Percentiles rank a stretch among this genome's conserved stretches.
These are phyloP conservation scores for Microtus oregoni DNA, from an alignment of 2,113 vertebrate genomes.

Conservation along the genomic window DNA sequence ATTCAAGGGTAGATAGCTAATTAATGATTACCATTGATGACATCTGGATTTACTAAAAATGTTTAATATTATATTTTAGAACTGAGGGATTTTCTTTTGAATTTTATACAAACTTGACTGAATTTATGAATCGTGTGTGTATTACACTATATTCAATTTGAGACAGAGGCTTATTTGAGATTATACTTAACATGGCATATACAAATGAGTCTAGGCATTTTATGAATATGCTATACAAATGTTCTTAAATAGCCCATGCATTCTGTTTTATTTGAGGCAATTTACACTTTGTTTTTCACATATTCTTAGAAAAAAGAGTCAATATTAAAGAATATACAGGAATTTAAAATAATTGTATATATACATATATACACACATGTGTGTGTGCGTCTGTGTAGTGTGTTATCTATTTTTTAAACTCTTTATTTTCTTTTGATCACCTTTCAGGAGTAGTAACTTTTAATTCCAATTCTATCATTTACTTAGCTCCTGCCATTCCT, in stretches of 20 bases:
- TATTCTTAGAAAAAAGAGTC: not conserved
- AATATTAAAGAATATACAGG: conserved; percentile 34
- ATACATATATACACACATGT: not conserved
- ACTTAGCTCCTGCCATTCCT: conserved; percentile 27
- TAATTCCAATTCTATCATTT: conserved; percentile 28
- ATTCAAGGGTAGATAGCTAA: conserved; percentile 69
- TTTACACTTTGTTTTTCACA: conserved; percentile 3
- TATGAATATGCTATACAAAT: conserved; percentile 58
- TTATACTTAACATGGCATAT: conserved; percentile 43
- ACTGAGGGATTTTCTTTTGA: conserved; percentile 48
- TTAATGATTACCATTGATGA: conserved; percentile 70
- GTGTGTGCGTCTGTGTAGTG: not conserved
- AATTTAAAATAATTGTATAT: conserved; percentile 24
- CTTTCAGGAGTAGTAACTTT: conserved; percentile 64
- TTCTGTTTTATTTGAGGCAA: conserved; percentile 20
- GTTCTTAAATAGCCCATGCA: not conserved
- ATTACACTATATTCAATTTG: conserved; percentile 64
- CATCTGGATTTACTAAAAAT: conserved; percentile 60
- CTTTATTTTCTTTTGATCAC: not conserved
- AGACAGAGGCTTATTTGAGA: conserved; percentile 52
- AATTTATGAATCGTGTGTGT: conserved; percentile 39
- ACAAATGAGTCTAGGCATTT: conserved; percentile 17
- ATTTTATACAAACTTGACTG: conserved; percentile 21
- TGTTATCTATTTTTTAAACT: not conserved
- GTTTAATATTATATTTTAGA: conserved; percentile 55